Conservation (phyloP, 1,140 invertebrate genomes). For the Camponotus pennsylvanicus region DNA sequence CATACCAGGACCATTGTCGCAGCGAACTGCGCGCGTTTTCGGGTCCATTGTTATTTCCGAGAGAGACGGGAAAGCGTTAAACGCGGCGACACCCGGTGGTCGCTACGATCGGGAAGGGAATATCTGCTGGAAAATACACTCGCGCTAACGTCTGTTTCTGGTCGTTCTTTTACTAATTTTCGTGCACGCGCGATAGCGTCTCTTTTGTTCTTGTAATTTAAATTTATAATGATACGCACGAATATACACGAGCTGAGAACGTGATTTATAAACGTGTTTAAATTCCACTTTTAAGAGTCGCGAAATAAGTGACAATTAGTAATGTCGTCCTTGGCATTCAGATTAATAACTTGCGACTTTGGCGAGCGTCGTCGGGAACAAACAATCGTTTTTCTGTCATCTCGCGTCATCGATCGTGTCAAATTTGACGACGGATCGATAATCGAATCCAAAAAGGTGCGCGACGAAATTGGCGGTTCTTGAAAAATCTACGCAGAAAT, state of each 20-base stretch:
- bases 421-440: not conserved
- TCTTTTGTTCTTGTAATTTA: conserved; percentile 26
- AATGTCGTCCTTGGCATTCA: not conserved
- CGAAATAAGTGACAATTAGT: conserved; percentile 1
- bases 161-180: not conserved
- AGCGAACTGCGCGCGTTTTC: not conserved
- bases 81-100: not conserved
- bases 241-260: not conserved
- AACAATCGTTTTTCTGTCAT: not conserved
- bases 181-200: not conserved
- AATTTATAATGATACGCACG: conserved; percentile 12
- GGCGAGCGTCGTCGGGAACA: not conserved
- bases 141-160: not conserved
- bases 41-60: conserved; percentile 6
- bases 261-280: not conserved
- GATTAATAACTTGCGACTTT: not conserved
- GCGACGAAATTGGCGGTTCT: conserved; percentile 17
- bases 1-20: conserved; percentile 1
- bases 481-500: conserved; percentile 54
- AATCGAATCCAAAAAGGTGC: not conserved
- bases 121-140: not conserved
- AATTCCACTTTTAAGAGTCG: not conserved
- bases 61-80: not conserved
- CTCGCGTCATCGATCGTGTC: not conserved
- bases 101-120: not conserved